These are phyloP conservation scores for Indicator maculatus DNA, from an alignment of 2,113 vertebrate genomes.

Conservation along the genomic window DNA sequence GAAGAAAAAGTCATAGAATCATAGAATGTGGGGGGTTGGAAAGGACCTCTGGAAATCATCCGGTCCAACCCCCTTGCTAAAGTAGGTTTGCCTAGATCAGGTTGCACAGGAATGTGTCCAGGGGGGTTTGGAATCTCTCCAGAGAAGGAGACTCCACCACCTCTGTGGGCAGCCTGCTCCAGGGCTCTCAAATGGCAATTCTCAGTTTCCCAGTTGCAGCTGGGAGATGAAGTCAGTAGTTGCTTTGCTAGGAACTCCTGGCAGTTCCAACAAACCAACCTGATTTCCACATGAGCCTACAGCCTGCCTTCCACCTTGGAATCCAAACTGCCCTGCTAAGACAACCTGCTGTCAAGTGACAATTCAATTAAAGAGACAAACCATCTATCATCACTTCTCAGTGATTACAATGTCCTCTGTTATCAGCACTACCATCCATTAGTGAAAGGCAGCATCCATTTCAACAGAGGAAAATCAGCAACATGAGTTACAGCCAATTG, in stretches of 20 bases:
- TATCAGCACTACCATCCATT: constrained; percentile 64
- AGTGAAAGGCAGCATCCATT: constrained; percentile 59
- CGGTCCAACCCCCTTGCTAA: too few relatives aligned
- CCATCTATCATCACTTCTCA: constrained; percentile 53
- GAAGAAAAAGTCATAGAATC: background rate
- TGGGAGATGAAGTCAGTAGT: background rate
- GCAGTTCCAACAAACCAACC: background rate
- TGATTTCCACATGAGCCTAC: background rate
- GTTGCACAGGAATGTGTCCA: too few relatives aligned
- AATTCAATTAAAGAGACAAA: constrained; percentile 66
- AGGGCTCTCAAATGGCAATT: background rate
- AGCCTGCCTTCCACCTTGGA: background rate
- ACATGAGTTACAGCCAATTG: constrained; percentile 57
- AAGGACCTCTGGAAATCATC: too few relatives aligned
- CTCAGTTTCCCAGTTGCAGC: background rate
- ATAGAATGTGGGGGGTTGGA: too few relatives aligned
- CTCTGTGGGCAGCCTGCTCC: too few relatives aligned
- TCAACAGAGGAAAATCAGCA: constrained; percentile 29
- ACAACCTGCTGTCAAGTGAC: constrained; percentile 54
- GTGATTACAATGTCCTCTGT: constrained; percentile 74
- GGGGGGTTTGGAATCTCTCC: too few relatives aligned
- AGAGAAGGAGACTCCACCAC: too few relatives aligned
- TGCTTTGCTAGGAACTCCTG: background rate
- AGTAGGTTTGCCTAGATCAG: too few relatives aligned
- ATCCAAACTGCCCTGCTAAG: constrained; percentile 32